phyloP scores from a whole-genome alignment of 1,140 invertebrate species.

The Lasaia peninsularis region DNA sequence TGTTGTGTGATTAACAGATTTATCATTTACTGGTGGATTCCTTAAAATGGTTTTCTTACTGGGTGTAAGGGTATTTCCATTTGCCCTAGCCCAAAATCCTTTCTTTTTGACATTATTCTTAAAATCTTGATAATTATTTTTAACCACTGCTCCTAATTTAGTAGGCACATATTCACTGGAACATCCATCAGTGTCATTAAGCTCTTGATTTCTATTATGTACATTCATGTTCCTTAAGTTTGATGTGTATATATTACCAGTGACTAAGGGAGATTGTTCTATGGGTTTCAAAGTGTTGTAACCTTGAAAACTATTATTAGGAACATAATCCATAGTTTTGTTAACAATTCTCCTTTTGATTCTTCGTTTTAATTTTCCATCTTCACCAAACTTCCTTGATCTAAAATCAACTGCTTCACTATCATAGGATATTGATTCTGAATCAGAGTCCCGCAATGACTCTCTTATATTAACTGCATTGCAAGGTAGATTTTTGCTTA shows the following conservation, averaged over 20 bases:
- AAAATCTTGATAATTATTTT: slow-evolving; percentile 71
- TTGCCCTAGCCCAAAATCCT: slow-evolving; percentile 67
- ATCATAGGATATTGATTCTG: slow-evolving; percentile 58
- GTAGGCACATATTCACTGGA: slow-evolving; percentile 72
- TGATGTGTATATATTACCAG: slow-evolving; percentile 61
- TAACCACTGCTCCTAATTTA: slow-evolving; percentile 58
- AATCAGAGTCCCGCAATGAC: slow-evolving; percentile 49
- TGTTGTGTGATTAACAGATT: too few relatives aligned
- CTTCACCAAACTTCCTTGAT: slow-evolving; percentile 53
- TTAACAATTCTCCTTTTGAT: slow-evolving; percentile 34
- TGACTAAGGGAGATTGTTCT: slow-evolving; percentile 55
- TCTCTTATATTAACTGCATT: slow-evolving; percentile 33
- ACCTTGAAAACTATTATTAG: slow-evolving; percentile 42
- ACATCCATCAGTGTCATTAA: slow-evolving; percentile 50
- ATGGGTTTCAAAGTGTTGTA: slow-evolving; percentile 51
- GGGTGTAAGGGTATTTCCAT: slow-evolving; percentile 33
- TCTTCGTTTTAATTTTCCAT: slow-evolving; percentile 47
- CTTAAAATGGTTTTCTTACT: slow-evolving; percentile 12
- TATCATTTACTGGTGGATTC: slow-evolving; percentile 14
- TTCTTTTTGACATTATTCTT: slow-evolving; percentile 68
- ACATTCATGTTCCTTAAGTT: slow-evolving; percentile 57
- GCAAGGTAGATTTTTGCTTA: slow-evolving; percentile 25
- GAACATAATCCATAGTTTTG: slow-evolving; percentile 31
- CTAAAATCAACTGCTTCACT: slow-evolving; percentile 67
- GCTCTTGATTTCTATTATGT: slow-evolving; percentile 35